Conservation (phyloP, 1,140 invertebrate species). For the Drosophila azteca region DNA sequence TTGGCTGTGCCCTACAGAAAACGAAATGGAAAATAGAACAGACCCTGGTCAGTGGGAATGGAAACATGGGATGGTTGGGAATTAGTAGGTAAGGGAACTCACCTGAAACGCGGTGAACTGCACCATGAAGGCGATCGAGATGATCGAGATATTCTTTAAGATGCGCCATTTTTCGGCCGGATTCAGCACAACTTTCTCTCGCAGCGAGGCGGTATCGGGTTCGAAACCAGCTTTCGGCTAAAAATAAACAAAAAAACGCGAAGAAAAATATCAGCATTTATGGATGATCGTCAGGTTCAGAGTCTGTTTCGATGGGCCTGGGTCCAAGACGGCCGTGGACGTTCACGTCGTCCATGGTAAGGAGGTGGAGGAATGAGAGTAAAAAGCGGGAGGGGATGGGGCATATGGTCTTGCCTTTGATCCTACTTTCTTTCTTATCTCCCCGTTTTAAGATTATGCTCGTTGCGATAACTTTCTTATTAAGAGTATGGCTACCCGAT, state of each 20-base stretch:
- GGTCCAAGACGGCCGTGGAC: not conserved
- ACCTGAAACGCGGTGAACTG: slow-evolving; percentile 95
- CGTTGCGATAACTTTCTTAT: slow-evolving; percentile 26
- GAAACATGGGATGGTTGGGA: too few relatives aligned
- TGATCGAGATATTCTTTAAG: slow-evolving; percentile 93
- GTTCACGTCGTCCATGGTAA: not conserved
- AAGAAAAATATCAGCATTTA: slow-evolving; percentile 27
- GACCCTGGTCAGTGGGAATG: not conserved
- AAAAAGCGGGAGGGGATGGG: not conserved
- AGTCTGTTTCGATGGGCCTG: not conserved
- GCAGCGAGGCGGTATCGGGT: slow-evolving; percentile 81
- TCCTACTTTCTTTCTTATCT: slow-evolving; percentile 49
- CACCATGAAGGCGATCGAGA: slow-evolving; percentile 95
- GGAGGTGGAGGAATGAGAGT: slow-evolving; percentile 18
- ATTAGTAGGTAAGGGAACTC: slow-evolving; percentile 11
- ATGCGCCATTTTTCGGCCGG: slow-evolving; percentile 93
- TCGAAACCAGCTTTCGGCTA: slow-evolving; percentile 83
- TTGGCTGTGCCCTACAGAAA: slow-evolving; percentile 91
- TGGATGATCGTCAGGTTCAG: slow-evolving; percentile 7
- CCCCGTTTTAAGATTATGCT: slow-evolving; percentile 6
- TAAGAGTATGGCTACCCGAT: not conserved
- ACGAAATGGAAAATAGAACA: slow-evolving; percentile 6
- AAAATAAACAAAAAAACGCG: slow-evolving; percentile 56
- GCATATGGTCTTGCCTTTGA: not conserved
- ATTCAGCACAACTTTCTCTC: slow-evolving; percentile 90